These are phyloP conservation scores for Xestia xanthographa DNA, from an alignment of 2,888 invertebrate species.

Conservation along the genomic window DNA sequence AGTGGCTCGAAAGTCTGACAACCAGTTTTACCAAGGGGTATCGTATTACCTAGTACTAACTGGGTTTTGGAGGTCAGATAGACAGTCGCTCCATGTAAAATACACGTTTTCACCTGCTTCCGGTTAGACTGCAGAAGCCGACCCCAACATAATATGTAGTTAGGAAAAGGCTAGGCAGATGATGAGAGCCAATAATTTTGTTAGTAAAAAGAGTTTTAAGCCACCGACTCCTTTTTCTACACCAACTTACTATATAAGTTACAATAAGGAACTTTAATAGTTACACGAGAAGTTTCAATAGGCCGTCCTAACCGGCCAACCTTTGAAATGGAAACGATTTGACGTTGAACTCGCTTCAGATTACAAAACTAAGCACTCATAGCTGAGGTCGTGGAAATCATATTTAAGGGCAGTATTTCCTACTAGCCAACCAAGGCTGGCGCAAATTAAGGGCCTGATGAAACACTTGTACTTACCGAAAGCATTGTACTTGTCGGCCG, in stretches of 20 bases:
- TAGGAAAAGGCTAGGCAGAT: too few relatives aligned
- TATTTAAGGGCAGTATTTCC: slow-evolving; percentile 54
- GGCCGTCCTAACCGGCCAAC: neutral
- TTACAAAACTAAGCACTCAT: slow-evolving; percentile 28
- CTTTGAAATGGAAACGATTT: neutral
- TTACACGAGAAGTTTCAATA: neutral
- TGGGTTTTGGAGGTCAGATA: too few relatives aligned
- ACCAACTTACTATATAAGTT: neutral
- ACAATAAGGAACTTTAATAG: neutral
- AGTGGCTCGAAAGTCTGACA: too few relatives aligned
- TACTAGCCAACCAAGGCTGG: slow-evolving; percentile 58
- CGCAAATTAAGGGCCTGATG: slow-evolving; percentile 62
- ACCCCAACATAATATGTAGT: too few relatives aligned
- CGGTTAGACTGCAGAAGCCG: too few relatives aligned
- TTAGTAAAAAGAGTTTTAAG: neutral
- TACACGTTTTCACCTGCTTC: too few relatives aligned
- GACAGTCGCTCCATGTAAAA: too few relatives aligned
- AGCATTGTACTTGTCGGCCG: slow-evolving; percentile 66
- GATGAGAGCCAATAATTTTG: neutral
- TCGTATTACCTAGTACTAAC: too few relatives aligned
- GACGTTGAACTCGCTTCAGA: neutral
- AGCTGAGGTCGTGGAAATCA: slow-evolving; percentile 33
- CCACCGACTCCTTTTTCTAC: neutral
- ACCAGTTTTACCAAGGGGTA: too few relatives aligned
- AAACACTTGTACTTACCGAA: slow-evolving; percentile 65